A percentile compares a stretch with the other conserved stretches of the same genome.
Conservation (phyloP, 2,113 vertebrate species). For the Tympanuchus pallidicinctus region DNA sequence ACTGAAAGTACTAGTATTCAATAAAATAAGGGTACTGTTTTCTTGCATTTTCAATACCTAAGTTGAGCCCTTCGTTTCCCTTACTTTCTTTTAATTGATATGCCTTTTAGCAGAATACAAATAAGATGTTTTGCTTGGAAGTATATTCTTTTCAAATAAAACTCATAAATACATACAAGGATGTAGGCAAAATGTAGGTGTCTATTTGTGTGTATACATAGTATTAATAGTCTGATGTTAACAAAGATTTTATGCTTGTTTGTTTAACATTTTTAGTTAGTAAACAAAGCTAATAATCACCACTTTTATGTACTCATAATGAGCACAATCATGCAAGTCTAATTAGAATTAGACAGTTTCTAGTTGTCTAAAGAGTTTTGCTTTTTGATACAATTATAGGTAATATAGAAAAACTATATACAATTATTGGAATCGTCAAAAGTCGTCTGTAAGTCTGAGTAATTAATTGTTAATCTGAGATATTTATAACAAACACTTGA, state of each 20-base stretch:
- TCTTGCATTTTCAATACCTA: background rate
- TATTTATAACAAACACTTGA: background rate
- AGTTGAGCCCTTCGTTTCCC: background rate
- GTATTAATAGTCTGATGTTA: background rate
- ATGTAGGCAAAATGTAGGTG: background rate
- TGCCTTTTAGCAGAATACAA: background rate
- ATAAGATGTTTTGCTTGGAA: background rate
- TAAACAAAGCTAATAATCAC: background rate
- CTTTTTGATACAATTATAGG: background rate
- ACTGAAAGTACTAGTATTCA: background rate
- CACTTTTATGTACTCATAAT: background rate
- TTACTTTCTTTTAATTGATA: background rate
- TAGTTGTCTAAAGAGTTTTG: background rate
- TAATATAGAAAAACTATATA: background rate
- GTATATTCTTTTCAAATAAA: background rate
- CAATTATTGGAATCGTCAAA: background rate
- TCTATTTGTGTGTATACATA: background rate
- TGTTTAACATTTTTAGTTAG: background rate
- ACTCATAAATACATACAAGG: background rate
- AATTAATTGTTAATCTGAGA: constrained; percentile 37
- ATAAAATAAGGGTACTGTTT: background rate
- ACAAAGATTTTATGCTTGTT: background rate
- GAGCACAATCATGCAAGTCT: background rate
- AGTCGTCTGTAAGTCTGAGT: background rate
- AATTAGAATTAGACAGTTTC: background rate